Conservation (phyloP, 1,140 invertebrate species). For the Probaryconus sp. region DNA sequence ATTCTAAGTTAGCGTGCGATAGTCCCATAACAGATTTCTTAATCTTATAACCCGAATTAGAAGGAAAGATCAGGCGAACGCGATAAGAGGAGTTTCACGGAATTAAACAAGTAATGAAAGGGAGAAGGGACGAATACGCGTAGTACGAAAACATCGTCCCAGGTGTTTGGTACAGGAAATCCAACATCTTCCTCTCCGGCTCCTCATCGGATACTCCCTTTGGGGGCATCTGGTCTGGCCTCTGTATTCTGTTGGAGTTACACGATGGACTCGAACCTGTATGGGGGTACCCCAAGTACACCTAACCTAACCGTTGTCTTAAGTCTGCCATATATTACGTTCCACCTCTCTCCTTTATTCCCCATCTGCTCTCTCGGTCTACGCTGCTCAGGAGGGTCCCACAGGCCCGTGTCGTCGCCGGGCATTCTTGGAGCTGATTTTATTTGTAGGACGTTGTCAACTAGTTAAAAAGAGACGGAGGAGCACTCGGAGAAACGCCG, state of each 20-base stretch:
- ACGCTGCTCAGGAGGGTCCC: constrained; percentile 24
- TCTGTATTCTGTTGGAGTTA: constrained; percentile 9
- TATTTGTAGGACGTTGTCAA: constrained; percentile 77
- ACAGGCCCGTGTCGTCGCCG: constrained; percentile 72
- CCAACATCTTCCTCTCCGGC: constrained; percentile 6
- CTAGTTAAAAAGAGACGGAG: constrained; percentile 46
- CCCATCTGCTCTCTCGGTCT: constrained; percentile 23
- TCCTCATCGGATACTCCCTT: constrained; percentile 20
- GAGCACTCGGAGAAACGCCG: constrained; percentile 8
- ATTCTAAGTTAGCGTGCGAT: too few species aligned
- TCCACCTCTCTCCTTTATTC: constrained; percentile 17
- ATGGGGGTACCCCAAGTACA: constrained; percentile 29
- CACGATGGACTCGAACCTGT: constrained; percentile 6
- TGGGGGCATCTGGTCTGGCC: constrained; percentile 36
- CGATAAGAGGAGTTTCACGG: neutral
- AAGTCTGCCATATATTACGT: constrained; percentile 57
- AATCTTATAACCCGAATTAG: neutral
- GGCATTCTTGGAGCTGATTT: constrained; percentile 76
- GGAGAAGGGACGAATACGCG: neutral
- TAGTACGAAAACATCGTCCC: constrained; percentile 6
- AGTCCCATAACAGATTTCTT: constrained; percentile 75
- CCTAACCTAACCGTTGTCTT: constrained; percentile 50
- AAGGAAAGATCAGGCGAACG: neutral
- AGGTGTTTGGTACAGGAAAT: constrained; percentile 37
- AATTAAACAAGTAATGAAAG: constrained; percentile 2